Evolutionary conservation across 2,797 vertebrate species (phyloP), one percentile per base, ranked within the genome.

Genomic region (Sebastes minor): DNA sequence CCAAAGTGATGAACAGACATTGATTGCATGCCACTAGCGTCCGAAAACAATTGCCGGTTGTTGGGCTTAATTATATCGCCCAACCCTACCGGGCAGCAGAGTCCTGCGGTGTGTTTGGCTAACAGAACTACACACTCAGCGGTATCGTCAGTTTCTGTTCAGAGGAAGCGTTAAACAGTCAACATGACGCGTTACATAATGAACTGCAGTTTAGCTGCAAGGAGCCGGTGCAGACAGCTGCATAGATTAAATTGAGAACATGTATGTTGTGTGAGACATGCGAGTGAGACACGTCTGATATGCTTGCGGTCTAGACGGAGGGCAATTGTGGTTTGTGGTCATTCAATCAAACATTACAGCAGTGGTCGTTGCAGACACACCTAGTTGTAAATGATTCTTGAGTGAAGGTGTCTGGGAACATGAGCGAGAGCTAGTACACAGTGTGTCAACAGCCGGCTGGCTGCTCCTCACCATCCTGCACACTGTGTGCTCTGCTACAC

Each of bases 351-450:
- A 52, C 20, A 52, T 52, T 52, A 52, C 20, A 49, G 42, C 16
- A 49, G 42, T 20, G 42, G 0, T 49, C 16, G 16, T 49, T 49
- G 42, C 16, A 52, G 49, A 52, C 49, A 52, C 49, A n/a, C 49
- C 49, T 52, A n/a, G 49, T n/a, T 53, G 12, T 32, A 46, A 25
- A 22, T 13, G 6, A 53, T 64, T 75, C 18, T 70, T 71, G 38
- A 32, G 73, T 67, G 25, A 74, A 61, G 18, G 8, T 28, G 79
- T 70, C 61, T 66, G 32, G 71, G 73, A 79, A 82, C 57, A 57
- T 10, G 13, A 55, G 55, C 2, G 2, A 18, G 5, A n/a, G 42
- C 33, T 49, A 6, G 59, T 30, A 16, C 12, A 27, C 11, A 23
- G 60, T 59, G 33, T 61, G 64, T 72, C 55, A 30, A 13, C 63